Conservation (phyloP, 1,140 invertebrate genomes). For the Aporrectodea caliginosa region DNA sequence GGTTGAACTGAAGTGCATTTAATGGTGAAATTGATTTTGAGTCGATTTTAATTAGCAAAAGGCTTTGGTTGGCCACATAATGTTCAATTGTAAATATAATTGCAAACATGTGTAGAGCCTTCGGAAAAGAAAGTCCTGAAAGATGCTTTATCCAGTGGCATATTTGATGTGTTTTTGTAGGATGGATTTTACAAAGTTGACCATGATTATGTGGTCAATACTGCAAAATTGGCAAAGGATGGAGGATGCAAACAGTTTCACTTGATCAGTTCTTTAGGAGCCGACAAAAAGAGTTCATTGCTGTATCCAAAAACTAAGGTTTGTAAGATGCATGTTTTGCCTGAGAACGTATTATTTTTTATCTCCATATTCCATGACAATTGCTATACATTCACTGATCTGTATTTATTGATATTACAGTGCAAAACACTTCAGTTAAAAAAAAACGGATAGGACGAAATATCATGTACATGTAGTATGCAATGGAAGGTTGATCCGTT, state of each 20-base stretch:
- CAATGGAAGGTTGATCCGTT: neutral
- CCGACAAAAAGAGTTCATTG: conserved; percentile 51
- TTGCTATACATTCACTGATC: neutral
- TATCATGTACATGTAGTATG: no score
- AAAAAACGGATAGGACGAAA: no score
- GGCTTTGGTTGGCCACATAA: neutral
- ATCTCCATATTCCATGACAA: neutral
- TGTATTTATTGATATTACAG: neutral
- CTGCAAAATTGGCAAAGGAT: conserved; percentile 58
- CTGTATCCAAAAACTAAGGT: conserved; percentile 55
- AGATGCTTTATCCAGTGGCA: neutral
- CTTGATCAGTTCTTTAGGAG: conserved; percentile 56
- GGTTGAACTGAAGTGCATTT: neutral
- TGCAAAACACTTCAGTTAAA: neutral
- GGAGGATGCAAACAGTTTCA: conserved; percentile 58
- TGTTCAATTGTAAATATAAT: neutral
- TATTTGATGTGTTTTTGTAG: conserved; percentile 36
- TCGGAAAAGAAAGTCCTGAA: neutral
- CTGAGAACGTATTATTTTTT: neutral
- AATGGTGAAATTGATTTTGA: neutral
- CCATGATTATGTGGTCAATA: conserved; percentile 59
- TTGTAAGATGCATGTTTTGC: conserved; percentile 18
- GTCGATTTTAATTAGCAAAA: neutral
- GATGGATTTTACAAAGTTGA: conserved; percentile 60
- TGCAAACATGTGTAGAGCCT: neutral